Conservation (phyloP, 2,888 invertebrate species). For the Calameuta filiformis region DNA sequence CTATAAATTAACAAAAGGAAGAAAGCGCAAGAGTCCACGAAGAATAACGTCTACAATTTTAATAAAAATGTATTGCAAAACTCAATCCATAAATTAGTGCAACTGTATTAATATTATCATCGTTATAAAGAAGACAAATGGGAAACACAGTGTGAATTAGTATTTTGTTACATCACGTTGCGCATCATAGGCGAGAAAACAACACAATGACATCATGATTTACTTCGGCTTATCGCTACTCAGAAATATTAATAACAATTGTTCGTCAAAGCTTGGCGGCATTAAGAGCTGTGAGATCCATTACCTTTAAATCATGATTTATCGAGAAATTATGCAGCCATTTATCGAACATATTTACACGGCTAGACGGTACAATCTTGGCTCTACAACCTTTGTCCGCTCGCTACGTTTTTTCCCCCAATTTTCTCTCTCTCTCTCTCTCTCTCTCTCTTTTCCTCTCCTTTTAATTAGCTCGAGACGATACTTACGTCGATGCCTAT, state of each 20-base stretch:
- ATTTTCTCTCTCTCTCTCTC: neutral
- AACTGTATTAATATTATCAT: neutral
- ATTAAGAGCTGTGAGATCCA: neutral
- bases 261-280: neutral
- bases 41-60: neutral
- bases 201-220: conserved; percentile 2
- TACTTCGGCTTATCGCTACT: conserved; percentile 5
- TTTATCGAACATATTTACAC: neutral
- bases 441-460: neutral
- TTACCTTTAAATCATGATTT: neutral
- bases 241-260: conserved; percentile 2
- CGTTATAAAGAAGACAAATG: neutral
- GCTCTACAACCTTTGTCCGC: neutral
- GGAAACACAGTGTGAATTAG: neutral
- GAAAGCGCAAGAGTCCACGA: neutral
- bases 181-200: neutral
- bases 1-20: neutral
- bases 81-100: neutral
- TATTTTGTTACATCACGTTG: neutral
- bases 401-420: neutral
- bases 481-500: conserved; percentile 95
- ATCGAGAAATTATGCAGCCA: neutral
- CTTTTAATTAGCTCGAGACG: neutral
- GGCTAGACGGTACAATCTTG: neutral
- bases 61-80: neutral